phyloP scores from a whole-genome alignment of 2,797 vertebrate species.

The Clarias fuscus region DNA sequence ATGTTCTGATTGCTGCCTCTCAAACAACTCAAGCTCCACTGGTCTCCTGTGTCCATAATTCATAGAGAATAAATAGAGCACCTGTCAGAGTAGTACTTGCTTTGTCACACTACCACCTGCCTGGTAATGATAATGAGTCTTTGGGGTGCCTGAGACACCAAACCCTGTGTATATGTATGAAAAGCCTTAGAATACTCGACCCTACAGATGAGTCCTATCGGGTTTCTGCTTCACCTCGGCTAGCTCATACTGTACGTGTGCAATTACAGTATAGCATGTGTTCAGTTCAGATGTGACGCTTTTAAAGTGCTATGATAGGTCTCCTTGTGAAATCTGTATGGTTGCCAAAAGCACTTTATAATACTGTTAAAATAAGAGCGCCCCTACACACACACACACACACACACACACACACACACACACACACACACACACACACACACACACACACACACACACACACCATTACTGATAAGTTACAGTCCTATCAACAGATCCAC shows the following conservation, averaged over 20 bases:
- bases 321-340: constrained; percentile 19
- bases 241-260: neutral
- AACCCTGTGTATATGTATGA: neutral
- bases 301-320: constrained; percentile 15
- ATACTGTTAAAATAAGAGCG: neutral
- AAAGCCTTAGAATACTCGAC: neutral
- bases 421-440: neutral
- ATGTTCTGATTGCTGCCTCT: constrained; percentile 4
- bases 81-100: constrained; percentile 26
- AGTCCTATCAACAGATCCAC: neutral
- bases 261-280: neutral
- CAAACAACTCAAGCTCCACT: constrained; percentile 7
- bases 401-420: neutral
- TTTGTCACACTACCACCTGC: constrained; percentile 27
- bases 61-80: constrained; percentile 32
- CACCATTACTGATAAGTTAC: neutral
- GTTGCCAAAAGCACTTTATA: constrained; percentile 33
- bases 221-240: constrained; percentile 5
- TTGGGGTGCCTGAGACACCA: constrained; percentile 24
- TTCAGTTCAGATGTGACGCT: neutral
- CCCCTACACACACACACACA: neutral
- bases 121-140: constrained; percentile 40
- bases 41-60: constrained; percentile 45
- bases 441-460: neutral
- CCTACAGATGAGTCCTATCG: neutral